Percentiles rank a stretch among this genome's conserved stretches.
Conservation (phyloP, 2,797 vertebrate species). For the Hydrolagus colliei region DNA sequence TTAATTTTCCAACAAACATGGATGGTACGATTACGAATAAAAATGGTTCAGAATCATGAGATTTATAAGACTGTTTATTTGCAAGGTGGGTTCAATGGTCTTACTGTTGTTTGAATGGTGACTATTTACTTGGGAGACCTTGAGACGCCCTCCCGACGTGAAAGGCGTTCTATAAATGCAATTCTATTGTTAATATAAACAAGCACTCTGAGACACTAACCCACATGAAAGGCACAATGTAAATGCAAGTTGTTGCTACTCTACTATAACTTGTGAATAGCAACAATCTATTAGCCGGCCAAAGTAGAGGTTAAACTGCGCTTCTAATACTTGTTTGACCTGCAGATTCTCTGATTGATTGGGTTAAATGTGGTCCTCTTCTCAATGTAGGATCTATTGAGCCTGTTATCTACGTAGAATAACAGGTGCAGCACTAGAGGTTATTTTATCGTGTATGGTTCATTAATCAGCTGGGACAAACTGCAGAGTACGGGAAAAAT, state of each 20-base stretch:
- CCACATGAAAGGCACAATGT: too few relatives aligned
- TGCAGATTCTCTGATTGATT: neutral
- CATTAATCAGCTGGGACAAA: neutral
- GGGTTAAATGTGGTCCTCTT: neutral
- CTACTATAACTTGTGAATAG: neutral
- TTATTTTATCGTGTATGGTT: neutral
- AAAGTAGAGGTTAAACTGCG: neutral
- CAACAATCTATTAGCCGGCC: neutral
- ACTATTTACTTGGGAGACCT: too few relatives aligned
- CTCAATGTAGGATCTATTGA: neutral
- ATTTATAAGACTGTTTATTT: too few relatives aligned
- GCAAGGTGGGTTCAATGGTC: too few relatives aligned
- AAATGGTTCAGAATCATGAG: too few relatives aligned
- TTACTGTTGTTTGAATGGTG: too few relatives aligned
- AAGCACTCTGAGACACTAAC: too few relatives aligned
- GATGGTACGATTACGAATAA: too few relatives aligned
- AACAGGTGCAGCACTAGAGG: neutral
- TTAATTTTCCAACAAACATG: too few relatives aligned
- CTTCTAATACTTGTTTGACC: neutral
- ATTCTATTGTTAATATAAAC: neutral
- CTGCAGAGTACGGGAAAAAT: neutral
- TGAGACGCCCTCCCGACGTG: too few relatives aligned
- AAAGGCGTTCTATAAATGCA: too few relatives aligned
- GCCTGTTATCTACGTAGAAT: neutral
- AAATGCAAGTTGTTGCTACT: too few relatives aligned